Evolutionary conservation across 1,140 invertebrate genomes (phyloP), one percentile per base, ranked within the genome.

Genomic region (Holotrichia oblita): DNA sequence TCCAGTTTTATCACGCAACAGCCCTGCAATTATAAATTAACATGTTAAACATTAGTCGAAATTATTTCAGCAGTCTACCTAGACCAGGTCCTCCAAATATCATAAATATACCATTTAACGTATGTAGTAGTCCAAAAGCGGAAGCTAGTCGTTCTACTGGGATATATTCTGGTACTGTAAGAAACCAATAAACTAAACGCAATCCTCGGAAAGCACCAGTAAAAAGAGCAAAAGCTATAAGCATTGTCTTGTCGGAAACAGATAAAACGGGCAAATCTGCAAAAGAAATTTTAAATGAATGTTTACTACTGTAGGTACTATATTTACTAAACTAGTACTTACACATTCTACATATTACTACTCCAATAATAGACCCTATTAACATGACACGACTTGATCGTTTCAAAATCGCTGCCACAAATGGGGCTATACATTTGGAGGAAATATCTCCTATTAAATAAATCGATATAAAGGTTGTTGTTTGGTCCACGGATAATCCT

Each of bases 381-480:
- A 86, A 87, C 80, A 88, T 87, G 0, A 85, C 82, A 73, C 85
- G 82, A 9, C 86, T 83, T 20, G 84, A 77, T 81, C 83, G 83
- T 8, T 83, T 83, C 0, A 88, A 80, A 27, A 79, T 83, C 17
- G 84, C 89, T 4, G 91, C 91, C 12, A 92, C 83, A 78, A 92
- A 91, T 7, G 92, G 91, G 27, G 92, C 89, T n/a, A 89, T 87
- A 82, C 93, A 91, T 80, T 92, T 86, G 40, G 91, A 89, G n/a
- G 86, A 84, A 8, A 92, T 88, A 82, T 93, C 92, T n/a, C 91
- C 83, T 24, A 88, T 88, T 9, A 88, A 91, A 61, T 92, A 83
- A 12, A 91, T 83, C 6, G 91, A 92, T 88, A 93, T 91, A 59
- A 90, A 89, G 4, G 88, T 85, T 0, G 92, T 91, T 0, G 91